Conservation (phyloP, 2,113 vertebrate genomes). For the Gasterosteus aculeatus region DNA sequence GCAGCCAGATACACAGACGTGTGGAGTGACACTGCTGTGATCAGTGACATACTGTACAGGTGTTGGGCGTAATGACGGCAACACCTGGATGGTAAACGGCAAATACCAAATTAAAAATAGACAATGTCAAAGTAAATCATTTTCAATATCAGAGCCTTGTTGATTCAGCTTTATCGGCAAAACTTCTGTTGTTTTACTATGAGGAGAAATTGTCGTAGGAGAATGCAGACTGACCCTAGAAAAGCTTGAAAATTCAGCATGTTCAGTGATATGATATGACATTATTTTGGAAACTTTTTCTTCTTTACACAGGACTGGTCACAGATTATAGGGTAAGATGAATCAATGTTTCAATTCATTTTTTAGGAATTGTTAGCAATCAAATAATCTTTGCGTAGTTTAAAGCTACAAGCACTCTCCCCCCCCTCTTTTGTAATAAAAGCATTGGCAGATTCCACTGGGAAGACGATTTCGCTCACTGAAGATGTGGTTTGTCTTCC, state of each 20-base stretch:
- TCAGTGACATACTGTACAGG: constrained; percentile 6
- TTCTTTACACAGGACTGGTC: constrained; percentile 85
- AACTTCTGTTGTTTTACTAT: background rate
- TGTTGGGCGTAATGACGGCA: constrained; percentile 5
- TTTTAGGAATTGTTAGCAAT: background rate
- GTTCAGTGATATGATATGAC: no score
- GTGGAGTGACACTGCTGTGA: constrained; percentile 34
- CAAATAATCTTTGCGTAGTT: background rate
- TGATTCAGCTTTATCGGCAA: background rate
- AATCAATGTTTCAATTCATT: background rate
- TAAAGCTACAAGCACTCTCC: background rate
- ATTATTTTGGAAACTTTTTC: constrained; percentile 18
- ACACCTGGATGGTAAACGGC: constrained; percentile 47
- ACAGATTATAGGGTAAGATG: constrained; percentile 96
- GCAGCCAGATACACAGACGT: background rate
- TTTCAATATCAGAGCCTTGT: background rate
- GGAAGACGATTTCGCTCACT: constrained; percentile 94
- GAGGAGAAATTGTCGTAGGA: background rate
- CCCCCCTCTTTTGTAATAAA: constrained; percentile 56
- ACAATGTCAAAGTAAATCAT: background rate
- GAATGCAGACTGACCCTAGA: background rate
- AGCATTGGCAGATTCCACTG: constrained; percentile 98
- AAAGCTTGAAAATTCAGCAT: background rate
- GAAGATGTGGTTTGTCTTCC: constrained; percentile 97
- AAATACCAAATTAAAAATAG: background rate